Conservation (phyloP, 2,888 invertebrate species). For the Hypomecis punctinalis region DNA sequence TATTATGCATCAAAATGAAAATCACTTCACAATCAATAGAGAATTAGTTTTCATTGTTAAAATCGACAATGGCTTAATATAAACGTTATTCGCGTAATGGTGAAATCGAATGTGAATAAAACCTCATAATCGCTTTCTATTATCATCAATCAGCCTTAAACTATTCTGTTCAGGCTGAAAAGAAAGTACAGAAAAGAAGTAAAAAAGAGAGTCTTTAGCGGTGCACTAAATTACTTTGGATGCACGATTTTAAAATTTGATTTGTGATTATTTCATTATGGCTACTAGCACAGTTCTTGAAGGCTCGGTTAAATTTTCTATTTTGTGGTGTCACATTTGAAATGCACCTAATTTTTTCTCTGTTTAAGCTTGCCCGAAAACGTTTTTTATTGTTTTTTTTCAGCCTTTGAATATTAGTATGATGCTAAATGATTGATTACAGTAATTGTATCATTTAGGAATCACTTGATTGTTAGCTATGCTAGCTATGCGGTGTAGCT, state of each 20-base stretch:
- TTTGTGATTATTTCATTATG: neutral
- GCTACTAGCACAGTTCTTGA: too few relatives aligned
- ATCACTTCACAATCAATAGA: neutral
- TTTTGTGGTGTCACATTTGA: too few relatives aligned
- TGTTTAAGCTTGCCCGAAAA: too few relatives aligned
- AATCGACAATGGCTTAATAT: constrained; percentile 5
- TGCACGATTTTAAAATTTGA: neutral
- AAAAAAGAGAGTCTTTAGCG: too few relatives aligned
- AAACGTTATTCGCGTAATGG: constrained; percentile 4
- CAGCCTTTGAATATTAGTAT: too few relatives aligned
- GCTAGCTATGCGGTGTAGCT: too few relatives aligned
- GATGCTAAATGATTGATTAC: too few relatives aligned
- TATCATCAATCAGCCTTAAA: constrained; percentile 11
- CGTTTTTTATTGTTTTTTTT: too few relatives aligned
- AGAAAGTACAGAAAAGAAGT: constrained; percentile 2
- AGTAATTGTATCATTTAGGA: too few relatives aligned
- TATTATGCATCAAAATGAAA: neutral
- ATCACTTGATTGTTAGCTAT: too few relatives aligned
- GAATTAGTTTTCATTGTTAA: constrained; percentile 14
- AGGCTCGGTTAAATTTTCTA: too few relatives aligned
- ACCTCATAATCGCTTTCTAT: constrained; percentile 16
- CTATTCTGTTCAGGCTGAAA: constrained; percentile 7
- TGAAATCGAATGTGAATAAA: constrained; percentile 24
- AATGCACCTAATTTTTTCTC: too few relatives aligned
- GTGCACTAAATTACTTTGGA: neutral